A percentile compares a stretch with the other conserved stretches of the same genome.
Evolutionary conservation across 2,797 vertebrate genomes (phyloP).

Genomic region (Semaprochilodus insignis): DNA sequence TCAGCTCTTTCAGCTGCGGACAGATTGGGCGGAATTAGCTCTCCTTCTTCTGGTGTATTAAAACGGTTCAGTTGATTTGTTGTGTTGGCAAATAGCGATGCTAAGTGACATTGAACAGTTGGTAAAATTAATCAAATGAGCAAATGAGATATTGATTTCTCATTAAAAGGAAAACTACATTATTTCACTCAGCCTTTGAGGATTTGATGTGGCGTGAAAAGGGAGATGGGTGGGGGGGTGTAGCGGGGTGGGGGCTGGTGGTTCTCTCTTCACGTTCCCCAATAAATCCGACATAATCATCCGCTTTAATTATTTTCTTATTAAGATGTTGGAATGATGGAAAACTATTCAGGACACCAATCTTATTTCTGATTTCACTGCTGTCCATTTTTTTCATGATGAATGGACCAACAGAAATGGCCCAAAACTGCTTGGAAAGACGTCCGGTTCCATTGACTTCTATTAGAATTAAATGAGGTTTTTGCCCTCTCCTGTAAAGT

Average conservation of each 20-base stretch:
- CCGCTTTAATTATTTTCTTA: too few species aligned
- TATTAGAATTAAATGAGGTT: too few species aligned
- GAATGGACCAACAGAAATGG: too few species aligned
- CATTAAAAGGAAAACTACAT: constrained; percentile 41
- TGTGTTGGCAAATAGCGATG: constrained; percentile 10
- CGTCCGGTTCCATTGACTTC: too few species aligned
- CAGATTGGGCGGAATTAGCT: background rate
- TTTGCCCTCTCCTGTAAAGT: too few species aligned
- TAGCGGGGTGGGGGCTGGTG: background rate
- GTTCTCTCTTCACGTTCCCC: too few species aligned
- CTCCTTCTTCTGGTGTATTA: constrained; percentile 6
- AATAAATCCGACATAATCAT: too few species aligned
- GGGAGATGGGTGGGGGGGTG: background rate
- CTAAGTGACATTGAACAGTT: constrained; percentile 26
- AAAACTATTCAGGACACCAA: too few species aligned
- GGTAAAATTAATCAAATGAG: constrained; percentile 50
- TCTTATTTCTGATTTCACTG: too few species aligned
- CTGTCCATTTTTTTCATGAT: too few species aligned
- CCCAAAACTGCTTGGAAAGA: too few species aligned
- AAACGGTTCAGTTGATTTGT: constrained; percentile 7
- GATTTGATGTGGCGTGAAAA: constrained; percentile 6
- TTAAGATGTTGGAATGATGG: too few species aligned
- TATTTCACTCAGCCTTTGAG: constrained; percentile 2
- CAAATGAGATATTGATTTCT: constrained; percentile 54
- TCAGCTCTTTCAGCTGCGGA: background rate